Conservation (phyloP, 64 coral and sea anemone species). For the Dendrophyllia cribrosa region DNA sequence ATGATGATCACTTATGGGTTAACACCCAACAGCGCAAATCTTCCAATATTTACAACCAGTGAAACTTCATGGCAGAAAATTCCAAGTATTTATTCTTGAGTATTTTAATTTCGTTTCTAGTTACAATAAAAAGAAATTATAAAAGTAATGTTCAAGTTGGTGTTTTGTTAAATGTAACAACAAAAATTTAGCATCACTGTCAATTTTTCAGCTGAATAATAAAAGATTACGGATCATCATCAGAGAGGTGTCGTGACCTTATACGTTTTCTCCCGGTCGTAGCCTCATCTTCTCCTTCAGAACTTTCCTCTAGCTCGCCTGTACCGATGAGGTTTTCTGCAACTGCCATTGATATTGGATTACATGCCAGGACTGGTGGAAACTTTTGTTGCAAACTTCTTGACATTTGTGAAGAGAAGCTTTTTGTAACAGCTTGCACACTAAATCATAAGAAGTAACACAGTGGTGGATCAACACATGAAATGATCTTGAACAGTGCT, state of each 20-base stretch:
- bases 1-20: too few species aligned
- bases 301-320: conserved; percentile 75
- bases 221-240: conserved; percentile 67
- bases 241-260: conserved; percentile 67
- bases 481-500: too few species aligned
- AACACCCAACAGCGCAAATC: too few species aligned
- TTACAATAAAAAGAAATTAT: too few species aligned
- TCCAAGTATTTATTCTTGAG: too few species aligned
- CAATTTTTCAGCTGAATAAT: not conserved
- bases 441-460: not conserved
- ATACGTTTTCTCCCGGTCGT: conserved; percentile 97
- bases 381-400: conserved; percentile 38
- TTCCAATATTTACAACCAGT: too few species aligned
- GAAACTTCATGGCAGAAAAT: too few species aligned
- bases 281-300: conserved; percentile 91
- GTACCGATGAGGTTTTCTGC: not conserved
- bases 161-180: too few species aligned
- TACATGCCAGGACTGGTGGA: conserved; percentile 14
- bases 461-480: not conserved
- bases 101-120: too few species aligned
- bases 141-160: too few species aligned
- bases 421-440: conserved; percentile 76
- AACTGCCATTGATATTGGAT: not conserved
- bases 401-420: conserved; percentile 41
- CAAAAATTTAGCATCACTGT: too few species aligned